A percentile compares a stretch with the other conserved stretches of the same genome.
phyloP scores from a whole-genome alignment of 2,797 vertebrate genomes.

The Acrossocheilus wenchowensis region DNA sequence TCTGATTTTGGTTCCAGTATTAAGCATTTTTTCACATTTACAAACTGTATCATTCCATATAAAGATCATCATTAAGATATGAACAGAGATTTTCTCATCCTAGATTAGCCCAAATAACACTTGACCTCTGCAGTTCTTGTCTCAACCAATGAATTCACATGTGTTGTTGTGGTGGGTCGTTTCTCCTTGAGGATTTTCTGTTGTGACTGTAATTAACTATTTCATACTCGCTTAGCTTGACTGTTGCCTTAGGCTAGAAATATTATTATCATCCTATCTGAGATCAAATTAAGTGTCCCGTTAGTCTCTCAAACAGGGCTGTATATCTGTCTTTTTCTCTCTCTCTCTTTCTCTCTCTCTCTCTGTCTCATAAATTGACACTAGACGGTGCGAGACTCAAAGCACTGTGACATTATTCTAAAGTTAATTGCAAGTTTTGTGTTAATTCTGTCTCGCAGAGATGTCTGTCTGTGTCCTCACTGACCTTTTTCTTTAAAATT shows the following conservation, averaged over 20 bases:
- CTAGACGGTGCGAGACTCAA: not conserved
- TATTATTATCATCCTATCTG: constrained; percentile 2
- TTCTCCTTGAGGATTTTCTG: not conserved
- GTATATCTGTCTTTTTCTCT: not conserved
- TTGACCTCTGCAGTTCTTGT: constrained; percentile 30
- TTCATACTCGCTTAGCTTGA: not conserved
- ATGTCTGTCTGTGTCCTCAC: not conserved
- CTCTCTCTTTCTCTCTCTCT: not conserved
- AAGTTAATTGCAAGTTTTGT: constrained; percentile 4
- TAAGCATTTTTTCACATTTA: not conserved
- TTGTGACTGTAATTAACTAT: constrained; percentile 1
- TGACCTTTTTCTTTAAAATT: constrained; percentile 3
- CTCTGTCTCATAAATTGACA: too few relatives aligned
- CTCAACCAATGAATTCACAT: not conserved
- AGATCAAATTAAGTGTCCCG: constrained; percentile 17
- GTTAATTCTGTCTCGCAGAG: not conserved
- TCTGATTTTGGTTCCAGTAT: not conserved
- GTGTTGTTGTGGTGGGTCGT: not conserved
- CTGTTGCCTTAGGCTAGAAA: constrained; percentile 4
- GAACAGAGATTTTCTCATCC: not conserved
- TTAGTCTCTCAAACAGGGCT: not conserved
- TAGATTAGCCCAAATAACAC: not conserved
- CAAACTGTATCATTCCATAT: not conserved
- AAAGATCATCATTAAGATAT: constrained; percentile 22
- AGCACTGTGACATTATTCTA: not conserved